A percentile compares a stretch with the other conserved stretches of the same genome.
Conservation (phyloP, 35 echinoderm and acorn worm genomes). For the Eucidaris tribuloides region DNA sequence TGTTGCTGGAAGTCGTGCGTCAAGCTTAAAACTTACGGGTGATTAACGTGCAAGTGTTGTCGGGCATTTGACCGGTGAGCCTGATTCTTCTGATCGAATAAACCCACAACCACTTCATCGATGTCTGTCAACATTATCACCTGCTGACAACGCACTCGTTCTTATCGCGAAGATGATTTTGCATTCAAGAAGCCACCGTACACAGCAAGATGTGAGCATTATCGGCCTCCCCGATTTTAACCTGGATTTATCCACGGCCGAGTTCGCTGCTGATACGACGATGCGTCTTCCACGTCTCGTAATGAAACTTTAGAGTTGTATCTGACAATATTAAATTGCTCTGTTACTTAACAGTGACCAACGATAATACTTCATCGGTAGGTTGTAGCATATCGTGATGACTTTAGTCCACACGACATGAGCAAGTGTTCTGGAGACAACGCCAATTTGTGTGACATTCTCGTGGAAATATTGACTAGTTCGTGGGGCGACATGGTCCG, state of each 20-base stretch:
- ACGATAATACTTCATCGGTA: constrained; percentile 45
- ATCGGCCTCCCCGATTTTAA: constrained; percentile 32
- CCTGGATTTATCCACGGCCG: constrained; percentile 40
- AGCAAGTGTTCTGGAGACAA: constrained; percentile 51
- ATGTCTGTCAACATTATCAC: constrained; percentile 69
- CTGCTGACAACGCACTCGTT: constrained; percentile 79
- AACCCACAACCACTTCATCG: constrained; percentile 73
- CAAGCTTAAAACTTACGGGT: constrained; percentile 73
- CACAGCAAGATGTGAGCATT: too few relatives aligned
- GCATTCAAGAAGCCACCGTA: too few relatives aligned
- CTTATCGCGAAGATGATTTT: too few relatives aligned
- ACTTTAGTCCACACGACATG: constrained; percentile 82
- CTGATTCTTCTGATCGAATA: constrained; percentile 93
- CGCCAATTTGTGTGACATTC: constrained; percentile 69
- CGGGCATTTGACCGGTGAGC: constrained; percentile 58
- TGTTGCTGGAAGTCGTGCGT: constrained; percentile 74
- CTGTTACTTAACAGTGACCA: constrained; percentile 82
- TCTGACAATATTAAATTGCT: constrained; percentile 85
- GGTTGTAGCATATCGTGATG: constrained; percentile 67
- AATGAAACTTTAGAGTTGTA: constrained; percentile 26
- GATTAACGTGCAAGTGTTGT: constrained; percentile 64
- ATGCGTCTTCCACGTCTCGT: constrained; percentile 47
- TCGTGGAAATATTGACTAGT: constrained; percentile 94
- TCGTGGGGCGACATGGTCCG: constrained; percentile 44
- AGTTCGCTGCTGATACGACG: constrained; percentile 87